phyloP scores from a whole-genome alignment of 2,888 invertebrate species.

The Phlogophora meticulosa region DNA sequence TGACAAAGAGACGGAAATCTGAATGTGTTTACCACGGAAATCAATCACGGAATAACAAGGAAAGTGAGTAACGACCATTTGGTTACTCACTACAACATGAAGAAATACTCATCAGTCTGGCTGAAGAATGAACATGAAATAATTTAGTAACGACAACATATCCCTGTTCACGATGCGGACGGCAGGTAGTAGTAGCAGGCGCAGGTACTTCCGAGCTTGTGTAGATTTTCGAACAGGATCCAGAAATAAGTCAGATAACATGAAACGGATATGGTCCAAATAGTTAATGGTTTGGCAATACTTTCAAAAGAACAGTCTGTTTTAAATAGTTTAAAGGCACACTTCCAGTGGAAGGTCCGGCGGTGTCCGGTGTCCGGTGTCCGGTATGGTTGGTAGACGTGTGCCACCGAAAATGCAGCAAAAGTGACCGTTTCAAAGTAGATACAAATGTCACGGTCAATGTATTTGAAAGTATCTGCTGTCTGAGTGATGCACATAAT shows the following conservation, averaged over 20 bases:
- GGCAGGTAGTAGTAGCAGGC: no score
- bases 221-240: no score
- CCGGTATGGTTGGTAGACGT: neutral
- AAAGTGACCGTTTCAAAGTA: constrained; percentile 12
- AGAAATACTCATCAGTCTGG: neutral
- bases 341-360: neutral
- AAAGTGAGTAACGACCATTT: no score
- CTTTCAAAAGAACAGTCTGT: no score
- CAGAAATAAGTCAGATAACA: no score
- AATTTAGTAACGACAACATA: neutral
- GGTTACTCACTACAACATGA: neutral
- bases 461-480: constrained; percentile 27
- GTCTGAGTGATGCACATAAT: neutral
- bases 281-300: no score
- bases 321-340: no score
- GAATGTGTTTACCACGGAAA: neutral
- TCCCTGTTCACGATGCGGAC: neutral
- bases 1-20: neutral
- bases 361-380: no score
- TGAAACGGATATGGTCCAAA: no score
- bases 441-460: constrained; percentile 45
- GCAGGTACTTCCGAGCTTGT: no score
- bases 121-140: neutral
- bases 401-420: neutral
- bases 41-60: no score